These are phyloP conservation scores for Aplidium turbinatum DNA, from an alignment of 23 tunicate species.

Conservation along the genomic window DNA sequence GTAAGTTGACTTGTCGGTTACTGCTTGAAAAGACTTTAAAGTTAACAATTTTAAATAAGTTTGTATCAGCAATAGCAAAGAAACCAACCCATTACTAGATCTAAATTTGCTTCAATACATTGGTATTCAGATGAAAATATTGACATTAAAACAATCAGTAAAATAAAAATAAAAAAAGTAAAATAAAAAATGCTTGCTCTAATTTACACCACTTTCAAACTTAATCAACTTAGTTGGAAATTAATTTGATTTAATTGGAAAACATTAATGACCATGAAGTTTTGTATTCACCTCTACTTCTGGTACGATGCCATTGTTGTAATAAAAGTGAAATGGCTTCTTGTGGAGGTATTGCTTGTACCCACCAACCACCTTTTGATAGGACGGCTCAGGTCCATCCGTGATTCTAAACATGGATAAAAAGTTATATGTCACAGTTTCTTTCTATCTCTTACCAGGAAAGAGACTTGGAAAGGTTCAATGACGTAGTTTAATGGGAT, in stretches of 20 bases:
- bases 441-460: too few species aligned
- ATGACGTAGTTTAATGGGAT: too few species aligned
- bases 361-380: slow-evolving; percentile 55
- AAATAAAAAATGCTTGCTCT: not conserved
- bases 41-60: too few species aligned
- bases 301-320: slow-evolving; percentile 80
- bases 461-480: too few species aligned
- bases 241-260: too few species aligned
- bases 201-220: too few species aligned
- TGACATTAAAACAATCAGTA: not conserved
- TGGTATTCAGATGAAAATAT: not conserved
- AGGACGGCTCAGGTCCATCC: slow-evolving; percentile 89
- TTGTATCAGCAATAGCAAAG: too few species aligned
- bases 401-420: slow-evolving; percentile 43
- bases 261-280: not conserved
- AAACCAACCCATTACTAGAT: too few species aligned
- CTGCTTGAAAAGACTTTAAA: too few species aligned
- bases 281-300: slow-evolving; percentile 43
- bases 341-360: slow-evolving; percentile 51
- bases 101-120: too few species aligned
- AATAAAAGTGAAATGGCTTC: slow-evolving; percentile 61
- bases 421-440: not conserved
- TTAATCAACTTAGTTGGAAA: too few species aligned
- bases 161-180: not conserved
- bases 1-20: too few species aligned